Percentiles rank a stretch among this genome's conserved stretches.
phyloP scores from a whole-genome alignment of 2,113 vertebrate species.

The Corythornis madagascariensis region DNA sequence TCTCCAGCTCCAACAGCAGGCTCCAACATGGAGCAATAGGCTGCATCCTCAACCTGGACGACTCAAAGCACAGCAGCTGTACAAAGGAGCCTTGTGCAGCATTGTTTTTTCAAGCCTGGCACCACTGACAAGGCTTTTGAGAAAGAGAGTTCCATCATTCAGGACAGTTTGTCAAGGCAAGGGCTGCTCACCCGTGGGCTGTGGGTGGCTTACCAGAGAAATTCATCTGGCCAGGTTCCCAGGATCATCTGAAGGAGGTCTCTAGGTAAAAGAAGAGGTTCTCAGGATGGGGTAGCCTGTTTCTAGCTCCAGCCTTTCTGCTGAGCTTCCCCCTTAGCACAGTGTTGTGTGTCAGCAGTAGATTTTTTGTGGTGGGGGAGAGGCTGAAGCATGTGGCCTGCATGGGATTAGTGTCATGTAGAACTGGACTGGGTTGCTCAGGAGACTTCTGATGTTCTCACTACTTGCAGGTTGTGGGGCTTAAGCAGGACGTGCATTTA shows the following conservation, averaged over 20 bases:
- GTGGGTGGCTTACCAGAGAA: slow-evolving; percentile 38
- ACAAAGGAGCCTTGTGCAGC: not conserved
- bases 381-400: not conserved
- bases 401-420: not conserved
- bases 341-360: not conserved
- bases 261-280: not conserved
- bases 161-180: slow-evolving; percentile 3
- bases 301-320: not conserved
- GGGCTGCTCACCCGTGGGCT: not conserved
- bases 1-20: not conserved
- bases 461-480: not conserved
- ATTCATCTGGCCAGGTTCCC: slow-evolving; percentile 29
- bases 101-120: slow-evolving; percentile 24
- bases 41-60: not conserved
- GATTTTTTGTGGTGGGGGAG: not conserved
- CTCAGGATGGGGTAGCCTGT: not conserved
- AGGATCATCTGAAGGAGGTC: not conserved
- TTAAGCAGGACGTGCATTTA: not conserved
- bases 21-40: not conserved
- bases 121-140: not conserved
- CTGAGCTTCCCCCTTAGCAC: not conserved
- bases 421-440: not conserved
- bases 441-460: not conserved
- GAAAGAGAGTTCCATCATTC: not conserved
- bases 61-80: not conserved